Conservation (phyloP, 2,797 vertebrate genomes). For the Chelmon rostratus region DNA sequence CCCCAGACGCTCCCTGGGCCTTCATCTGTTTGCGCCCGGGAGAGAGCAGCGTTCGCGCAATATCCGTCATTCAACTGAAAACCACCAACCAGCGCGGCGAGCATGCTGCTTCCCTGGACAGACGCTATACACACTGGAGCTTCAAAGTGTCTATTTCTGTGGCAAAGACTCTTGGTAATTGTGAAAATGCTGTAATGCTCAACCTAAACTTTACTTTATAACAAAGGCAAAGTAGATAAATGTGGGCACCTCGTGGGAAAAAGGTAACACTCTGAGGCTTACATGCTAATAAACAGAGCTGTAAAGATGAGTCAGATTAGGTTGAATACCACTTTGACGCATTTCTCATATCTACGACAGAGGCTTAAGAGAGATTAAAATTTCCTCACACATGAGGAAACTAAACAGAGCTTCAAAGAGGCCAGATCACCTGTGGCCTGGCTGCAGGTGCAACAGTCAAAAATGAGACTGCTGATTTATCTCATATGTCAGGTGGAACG, state of each 20-base stretch:
- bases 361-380: not conserved
- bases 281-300: constrained; percentile 6
- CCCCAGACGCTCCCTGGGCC: constrained; percentile 55
- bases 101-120: constrained; percentile 51
- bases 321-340: constrained; percentile 13
- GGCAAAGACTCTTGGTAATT: constrained; percentile 21
- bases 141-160: constrained; percentile 31
- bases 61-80: constrained; percentile 62
- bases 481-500: constrained; percentile 30
- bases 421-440: constrained; percentile 35
- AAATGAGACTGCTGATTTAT: constrained; percentile 56
- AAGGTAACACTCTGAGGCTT: constrained; percentile 25
- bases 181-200: constrained; percentile 21
- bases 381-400: constrained; percentile 23
- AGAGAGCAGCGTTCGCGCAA: constrained; percentile 56
- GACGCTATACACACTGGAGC: constrained; percentile 2
- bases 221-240: constrained; percentile 8
- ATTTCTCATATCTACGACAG: constrained; percentile 34
- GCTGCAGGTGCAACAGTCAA: constrained; percentile 55
- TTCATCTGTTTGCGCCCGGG: constrained; percentile 58
- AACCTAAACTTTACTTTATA: constrained; percentile 10
- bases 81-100: constrained; percentile 48
- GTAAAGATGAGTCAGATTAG: constrained; percentile 21
- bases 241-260: not conserved
- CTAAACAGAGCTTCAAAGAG: constrained; percentile 36